Evolutionary conservation across 2,797 vertebrate species (phyloP).

Genomic region (Natrix natrix): DNA sequence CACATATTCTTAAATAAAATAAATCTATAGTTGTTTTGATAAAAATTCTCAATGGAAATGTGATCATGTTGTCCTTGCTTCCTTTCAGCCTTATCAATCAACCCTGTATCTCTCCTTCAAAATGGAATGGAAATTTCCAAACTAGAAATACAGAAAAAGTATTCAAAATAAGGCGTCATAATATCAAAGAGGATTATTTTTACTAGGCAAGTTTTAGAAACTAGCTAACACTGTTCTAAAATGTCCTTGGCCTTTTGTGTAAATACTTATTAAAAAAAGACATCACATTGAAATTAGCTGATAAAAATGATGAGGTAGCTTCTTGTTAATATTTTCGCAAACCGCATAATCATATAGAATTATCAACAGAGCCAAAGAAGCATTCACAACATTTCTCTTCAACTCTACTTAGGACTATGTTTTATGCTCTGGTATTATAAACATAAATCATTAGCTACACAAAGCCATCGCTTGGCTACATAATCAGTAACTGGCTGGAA

Average conservation of each 20-base stretch:
- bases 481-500: not conserved
- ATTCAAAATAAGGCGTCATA: not conserved
- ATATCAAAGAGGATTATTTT: not conserved
- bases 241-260: not conserved
- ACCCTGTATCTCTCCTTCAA: not conserved
- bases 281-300: not conserved
- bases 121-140: conserved; percentile 3
- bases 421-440: not conserved
- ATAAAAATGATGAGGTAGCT: not conserved
- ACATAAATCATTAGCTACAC: not conserved
- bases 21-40: not conserved
- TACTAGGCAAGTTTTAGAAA: not conserved
- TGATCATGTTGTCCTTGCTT: not conserved
- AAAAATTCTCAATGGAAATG: not conserved
- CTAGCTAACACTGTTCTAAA: not conserved
- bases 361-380: not conserved
- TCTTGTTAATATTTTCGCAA: not conserved
- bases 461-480: not conserved
- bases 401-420: not conserved
- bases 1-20: not conserved
- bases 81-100: not conserved
- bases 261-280: not conserved
- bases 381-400: too few species aligned
- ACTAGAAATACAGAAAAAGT: not conserved
- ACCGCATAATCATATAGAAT: not conserved